A percentile compares a stretch with the other conserved stretches of the same genome.
These are phyloP conservation scores for Phataginus tetradactyla DNA, from an alignment of 2,797 vertebrate genomes.

Conservation along the genomic window DNA sequence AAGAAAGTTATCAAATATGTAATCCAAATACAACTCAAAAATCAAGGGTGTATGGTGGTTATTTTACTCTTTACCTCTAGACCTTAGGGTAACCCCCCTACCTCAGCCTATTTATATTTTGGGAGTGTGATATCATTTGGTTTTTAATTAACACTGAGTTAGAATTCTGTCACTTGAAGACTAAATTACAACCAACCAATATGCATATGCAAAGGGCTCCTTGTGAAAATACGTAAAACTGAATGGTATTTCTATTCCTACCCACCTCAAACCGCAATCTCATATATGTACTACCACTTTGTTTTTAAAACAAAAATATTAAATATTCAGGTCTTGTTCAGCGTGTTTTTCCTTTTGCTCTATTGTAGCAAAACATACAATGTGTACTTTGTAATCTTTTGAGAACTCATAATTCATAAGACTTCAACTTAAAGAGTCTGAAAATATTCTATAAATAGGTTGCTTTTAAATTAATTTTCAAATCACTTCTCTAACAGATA, in stretches of 20 bases:
- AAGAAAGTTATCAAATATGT: slow-evolving; percentile 14
- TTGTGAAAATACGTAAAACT: not conserved
- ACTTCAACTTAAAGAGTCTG: not conserved
- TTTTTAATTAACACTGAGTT: slow-evolving; percentile 22
- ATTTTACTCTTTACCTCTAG: not conserved
- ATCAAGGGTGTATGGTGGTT: not conserved
- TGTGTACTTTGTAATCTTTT: not conserved
- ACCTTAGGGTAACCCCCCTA: not conserved
- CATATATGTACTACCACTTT: not conserved
- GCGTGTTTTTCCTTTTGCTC: not conserved
- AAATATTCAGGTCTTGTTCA: not conserved
- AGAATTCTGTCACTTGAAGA: not conserved
- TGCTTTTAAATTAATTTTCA: slow-evolving; percentile 16
- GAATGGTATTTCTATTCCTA: not conserved
- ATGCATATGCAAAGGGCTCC: not conserved
- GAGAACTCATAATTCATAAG: not conserved
- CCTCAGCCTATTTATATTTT: not conserved
- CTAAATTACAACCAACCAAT: not conserved
- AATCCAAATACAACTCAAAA: slow-evolving; percentile 22
- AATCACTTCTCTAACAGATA: not conserved
- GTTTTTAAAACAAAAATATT: not conserved
- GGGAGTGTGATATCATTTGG: slow-evolving; percentile 18
- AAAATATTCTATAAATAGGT: not conserved
- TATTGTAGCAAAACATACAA: not conserved
- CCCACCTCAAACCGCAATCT: not conserved